Evolutionary conservation across 2,888 invertebrate species (phyloP), one percentile per base, ranked within the genome.

Genomic region (Heliconius erato): DNA sequence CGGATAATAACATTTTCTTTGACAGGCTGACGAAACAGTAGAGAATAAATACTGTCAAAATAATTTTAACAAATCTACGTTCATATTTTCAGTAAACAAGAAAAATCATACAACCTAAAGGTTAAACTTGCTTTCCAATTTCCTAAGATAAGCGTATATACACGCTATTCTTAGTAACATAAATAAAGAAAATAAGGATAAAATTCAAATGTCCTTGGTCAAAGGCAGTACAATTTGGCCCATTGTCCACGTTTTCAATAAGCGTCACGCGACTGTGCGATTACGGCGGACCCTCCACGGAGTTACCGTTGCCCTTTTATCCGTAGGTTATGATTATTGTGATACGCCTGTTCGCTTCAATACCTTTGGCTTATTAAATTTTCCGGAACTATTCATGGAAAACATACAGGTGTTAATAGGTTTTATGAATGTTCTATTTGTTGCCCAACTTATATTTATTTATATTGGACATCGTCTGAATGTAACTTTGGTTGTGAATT

Each of bases 241-340:
- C 79, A 83, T 85, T 84, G 85, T 84, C 82, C 82, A 82, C 83
- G 83, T 81, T 82, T 85, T 83, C 86, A 85, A 87, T 85, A 85
- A 83, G 82, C 84, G 85, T 84, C 85, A 85, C 85, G 83, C 83
- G 80, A 82, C 82, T 72, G 69, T 72, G 79, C 80, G 84, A 84
- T 85, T 85, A 85, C 84, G 79, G 79, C 80, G 72, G 83, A 84
- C 84, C 85, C 85, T 83, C 74, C 74, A 49, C 80, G 74, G 68
- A 32, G 54, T 74, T 78, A 80, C 78, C 81, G 74, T 79, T 76
- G 79, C 82, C 79, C 74, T 80, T 59, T 79, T 81, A 79, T 79
- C 68, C 76, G 79, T 76, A 74, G 54, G 80, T 80, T 80, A 82
- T 80, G 82, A 80, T 82, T 80, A 82, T 82, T 82, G 68, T 79